Percentiles rank a stretch among this genome's conserved stretches.
These are phyloP conservation scores for Chaetodon trifascialis DNA, from an alignment of 2,113 vertebrate species.

Conservation along the genomic window DNA sequence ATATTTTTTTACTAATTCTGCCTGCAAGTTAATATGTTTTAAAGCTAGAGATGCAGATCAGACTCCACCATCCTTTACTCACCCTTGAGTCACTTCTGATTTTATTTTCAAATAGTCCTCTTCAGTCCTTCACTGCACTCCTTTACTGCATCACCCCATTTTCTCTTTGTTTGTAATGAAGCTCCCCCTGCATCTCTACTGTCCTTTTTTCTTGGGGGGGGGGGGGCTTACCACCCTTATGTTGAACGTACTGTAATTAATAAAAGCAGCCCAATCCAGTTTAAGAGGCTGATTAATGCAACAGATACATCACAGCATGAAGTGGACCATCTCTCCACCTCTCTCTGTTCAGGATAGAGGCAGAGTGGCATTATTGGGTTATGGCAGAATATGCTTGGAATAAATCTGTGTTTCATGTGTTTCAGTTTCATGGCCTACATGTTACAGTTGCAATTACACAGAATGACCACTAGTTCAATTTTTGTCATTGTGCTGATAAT, in stretches of 20 bases:
- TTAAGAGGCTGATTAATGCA: conserved; percentile 81
- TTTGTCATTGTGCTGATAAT: conserved; percentile 12
- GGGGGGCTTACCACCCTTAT: conserved; percentile 59
- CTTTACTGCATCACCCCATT: not conserved
- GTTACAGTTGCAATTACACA: conserved; percentile 14
- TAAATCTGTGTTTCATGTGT: conserved; percentile 33
- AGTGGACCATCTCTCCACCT: conserved; percentile 47
- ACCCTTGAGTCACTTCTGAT: not conserved
- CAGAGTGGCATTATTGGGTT: conserved; percentile 38
- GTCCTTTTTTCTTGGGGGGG: too few species aligned
- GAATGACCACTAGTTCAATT: not conserved
- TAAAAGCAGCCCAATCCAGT: conserved; percentile 76
- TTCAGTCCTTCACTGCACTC: not conserved
- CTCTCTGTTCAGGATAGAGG: conserved; percentile 38
- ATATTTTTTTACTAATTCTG: too few species aligned
- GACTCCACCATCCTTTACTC: not conserved
- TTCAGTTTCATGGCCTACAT: conserved; percentile 15
- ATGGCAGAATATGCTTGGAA: conserved; percentile 30
- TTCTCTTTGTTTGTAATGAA: conserved; percentile 17
- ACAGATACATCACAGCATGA: conserved; percentile 65
- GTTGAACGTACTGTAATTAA: conserved; percentile 79
- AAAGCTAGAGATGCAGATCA: not conserved
- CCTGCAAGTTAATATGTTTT: not conserved
- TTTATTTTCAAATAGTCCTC: not conserved
- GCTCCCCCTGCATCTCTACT: conserved; percentile 17